Evolutionary conservation across 2,888 invertebrate genomes (phyloP), one percentile per base, ranked within the genome.

Genomic region (Himalopsyche tibetana): DNA sequence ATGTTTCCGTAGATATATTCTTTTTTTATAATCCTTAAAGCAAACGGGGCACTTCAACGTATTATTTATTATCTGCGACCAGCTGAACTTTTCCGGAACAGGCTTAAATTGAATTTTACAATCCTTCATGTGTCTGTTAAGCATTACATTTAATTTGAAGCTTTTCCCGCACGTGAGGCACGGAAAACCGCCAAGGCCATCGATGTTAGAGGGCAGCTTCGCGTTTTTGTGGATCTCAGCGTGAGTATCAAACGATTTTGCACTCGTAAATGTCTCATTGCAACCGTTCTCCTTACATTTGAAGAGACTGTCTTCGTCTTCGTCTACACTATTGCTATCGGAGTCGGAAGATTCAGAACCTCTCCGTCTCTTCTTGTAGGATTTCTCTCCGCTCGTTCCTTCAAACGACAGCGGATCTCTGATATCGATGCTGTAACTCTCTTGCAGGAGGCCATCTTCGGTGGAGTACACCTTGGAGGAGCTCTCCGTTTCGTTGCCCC

Each of bases 111-210:
- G 51, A 11, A 63, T 17, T 36, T 80, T 55, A 45, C 88, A 88
- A 38, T 56, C 83, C 12, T 80, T 12, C 12, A 90, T 88, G 87
- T 93, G 93, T 0, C 93, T 91, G 82, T 93, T 93, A 82, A 93
- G 89, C 93, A 93, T 93, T 83, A 93, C 93, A 85, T 93, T 93
- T 80, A 93, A 89, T 89, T 93, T 93, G 89, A 93, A 93, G 0
- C 90, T 91, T 88, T 92, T 93, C 0, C 90, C 91, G 87, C 93
- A 93, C 88, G 90, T 91, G 0, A 92, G 90, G 85, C 93, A 93
- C 9, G 89, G 89, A 17, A 92, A 89, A 36, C 83, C 80, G 36
- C 36, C 38, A 9, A 28, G 11, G 36, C 4, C 12, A 5, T 74
- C 74, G 36, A 19, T 15, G 8, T n/a, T 82, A 38, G 51, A 55